Conservation (phyloP, 2,113 vertebrate genomes). For the Mesoclemmys tuberculata region DNA sequence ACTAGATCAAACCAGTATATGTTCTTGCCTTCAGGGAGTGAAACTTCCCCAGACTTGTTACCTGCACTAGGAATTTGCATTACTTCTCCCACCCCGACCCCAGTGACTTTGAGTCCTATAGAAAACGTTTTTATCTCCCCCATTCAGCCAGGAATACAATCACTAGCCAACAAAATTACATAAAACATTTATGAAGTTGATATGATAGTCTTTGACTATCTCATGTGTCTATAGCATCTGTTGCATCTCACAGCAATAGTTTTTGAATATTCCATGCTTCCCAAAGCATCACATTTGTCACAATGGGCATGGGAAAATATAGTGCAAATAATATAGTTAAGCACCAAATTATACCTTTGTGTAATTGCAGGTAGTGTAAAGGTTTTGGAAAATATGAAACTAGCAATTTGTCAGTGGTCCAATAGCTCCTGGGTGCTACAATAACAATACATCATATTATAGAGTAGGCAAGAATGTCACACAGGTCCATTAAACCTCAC, state of each 20-base stretch:
- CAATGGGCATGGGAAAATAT: not conserved
- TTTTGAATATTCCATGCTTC: not conserved
- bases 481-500: not conserved
- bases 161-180: not conserved
- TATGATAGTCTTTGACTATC: not conserved
- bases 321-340: not conserved
- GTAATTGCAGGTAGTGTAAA: not conserved
- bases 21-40: not conserved
- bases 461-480: not conserved
- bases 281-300: not conserved
- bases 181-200: not conserved
- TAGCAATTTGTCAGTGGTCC: not conserved
- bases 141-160: not conserved
- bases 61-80: not conserved
- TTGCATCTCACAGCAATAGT: not conserved
- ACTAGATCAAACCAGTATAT: too few species aligned
- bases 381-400: not conserved
- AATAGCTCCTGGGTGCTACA: not conserved
- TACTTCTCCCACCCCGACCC: too few species aligned
- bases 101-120: not conserved
- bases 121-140: not conserved
- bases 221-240: not conserved
- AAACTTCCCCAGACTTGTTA: not conserved
- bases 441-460: not conserved
- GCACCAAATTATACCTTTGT: not conserved